Evolutionary conservation across 2,888 invertebrate species (phyloP).

Genomic region (Ennomos quercinarius): DNA sequence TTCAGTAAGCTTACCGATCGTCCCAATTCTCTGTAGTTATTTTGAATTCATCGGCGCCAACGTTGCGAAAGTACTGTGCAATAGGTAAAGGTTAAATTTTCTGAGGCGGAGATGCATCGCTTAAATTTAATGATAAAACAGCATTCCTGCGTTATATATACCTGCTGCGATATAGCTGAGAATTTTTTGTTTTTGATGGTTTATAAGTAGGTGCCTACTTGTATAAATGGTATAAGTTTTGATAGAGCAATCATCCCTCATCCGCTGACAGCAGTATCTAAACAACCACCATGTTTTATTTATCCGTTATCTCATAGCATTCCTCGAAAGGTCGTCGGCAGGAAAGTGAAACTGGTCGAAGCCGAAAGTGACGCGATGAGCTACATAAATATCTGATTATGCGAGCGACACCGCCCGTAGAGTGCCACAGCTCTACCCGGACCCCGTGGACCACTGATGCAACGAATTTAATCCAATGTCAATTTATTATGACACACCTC

Average conservation of each 20-base stretch:
- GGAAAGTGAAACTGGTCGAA: slow-evolving; percentile 78
- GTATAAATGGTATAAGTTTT: no score
- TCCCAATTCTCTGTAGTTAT: slow-evolving; percentile 32
- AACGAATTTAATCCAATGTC: slow-evolving; percentile 68
- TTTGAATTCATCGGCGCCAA: slow-evolving; percentile 43
- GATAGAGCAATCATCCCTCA: slow-evolving; percentile 7
- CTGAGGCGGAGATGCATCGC: slow-evolving; percentile 14
- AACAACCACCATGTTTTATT: slow-evolving; percentile 62
- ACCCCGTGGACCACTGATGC: slow-evolving; percentile 53
- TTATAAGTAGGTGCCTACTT: no score
- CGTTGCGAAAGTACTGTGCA: slow-evolving; percentile 43
- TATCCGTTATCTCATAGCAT: slow-evolving; percentile 72
- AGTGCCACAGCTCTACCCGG: slow-evolving; percentile 43
- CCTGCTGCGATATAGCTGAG: no score
- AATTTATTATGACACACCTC: slow-evolving; percentile 63
- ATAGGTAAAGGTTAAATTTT: slow-evolving; percentile 50
- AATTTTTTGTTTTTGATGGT: no score
- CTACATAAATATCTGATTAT: slow-evolving; percentile 64
- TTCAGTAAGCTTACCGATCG: slow-evolving; percentile 1
- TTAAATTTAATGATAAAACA: slow-evolving; percentile 8
- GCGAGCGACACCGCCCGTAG: slow-evolving; percentile 39
- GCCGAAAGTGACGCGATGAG: slow-evolving; percentile 70
- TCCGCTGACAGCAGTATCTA: slow-evolving; percentile 24
- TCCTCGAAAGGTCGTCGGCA: slow-evolving; percentile 76
- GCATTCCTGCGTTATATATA: neutral